Evolutionary conservation across 2,113 vertebrate species (phyloP).

Genomic region (Uropsilus gracilis): DNA sequence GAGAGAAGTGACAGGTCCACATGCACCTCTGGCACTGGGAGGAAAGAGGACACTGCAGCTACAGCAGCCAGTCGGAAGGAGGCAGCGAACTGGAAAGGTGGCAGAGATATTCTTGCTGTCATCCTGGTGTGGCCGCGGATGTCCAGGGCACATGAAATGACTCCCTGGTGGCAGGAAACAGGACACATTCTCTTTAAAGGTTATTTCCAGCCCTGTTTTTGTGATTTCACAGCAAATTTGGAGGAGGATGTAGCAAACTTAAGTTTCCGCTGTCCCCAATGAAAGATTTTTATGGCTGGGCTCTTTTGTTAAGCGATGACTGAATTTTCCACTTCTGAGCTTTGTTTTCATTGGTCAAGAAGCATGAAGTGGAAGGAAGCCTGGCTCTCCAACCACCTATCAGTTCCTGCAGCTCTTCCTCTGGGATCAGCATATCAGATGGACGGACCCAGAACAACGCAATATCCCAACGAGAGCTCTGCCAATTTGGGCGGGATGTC

Average conservation of each 20-base stretch:
- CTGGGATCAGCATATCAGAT: constrained; percentile 32
- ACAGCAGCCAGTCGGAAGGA: not conserved
- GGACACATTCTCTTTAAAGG: not conserved
- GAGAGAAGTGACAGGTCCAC: not conserved
- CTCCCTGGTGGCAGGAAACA: not conserved
- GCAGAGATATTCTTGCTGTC: not conserved
- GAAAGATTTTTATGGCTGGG: constrained; percentile 31
- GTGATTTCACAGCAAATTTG: constrained; percentile 61
- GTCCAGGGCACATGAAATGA: not conserved
- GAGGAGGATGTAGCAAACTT: constrained; percentile 21
- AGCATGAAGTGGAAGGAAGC: constrained; percentile 67
- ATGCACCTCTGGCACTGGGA: not conserved
- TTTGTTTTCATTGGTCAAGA: constrained; percentile 74
- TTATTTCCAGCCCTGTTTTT: not conserved
- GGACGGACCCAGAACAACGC: constrained; percentile 13
- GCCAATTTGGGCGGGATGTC: not conserved
- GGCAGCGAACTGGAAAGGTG: not conserved
- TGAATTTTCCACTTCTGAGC: not conserved
- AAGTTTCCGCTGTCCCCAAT: constrained; percentile 46
- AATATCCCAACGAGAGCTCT: not conserved
- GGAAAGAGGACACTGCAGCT: not conserved
- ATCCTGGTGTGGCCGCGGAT: not conserved
- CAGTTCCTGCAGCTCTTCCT: constrained; percentile 74
- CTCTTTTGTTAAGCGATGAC: not conserved
- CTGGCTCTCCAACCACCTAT: constrained; percentile 2